Evolutionary conservation across 2,888 invertebrate genomes (phyloP).

Genomic region (Halocaridina rubra): DNA sequence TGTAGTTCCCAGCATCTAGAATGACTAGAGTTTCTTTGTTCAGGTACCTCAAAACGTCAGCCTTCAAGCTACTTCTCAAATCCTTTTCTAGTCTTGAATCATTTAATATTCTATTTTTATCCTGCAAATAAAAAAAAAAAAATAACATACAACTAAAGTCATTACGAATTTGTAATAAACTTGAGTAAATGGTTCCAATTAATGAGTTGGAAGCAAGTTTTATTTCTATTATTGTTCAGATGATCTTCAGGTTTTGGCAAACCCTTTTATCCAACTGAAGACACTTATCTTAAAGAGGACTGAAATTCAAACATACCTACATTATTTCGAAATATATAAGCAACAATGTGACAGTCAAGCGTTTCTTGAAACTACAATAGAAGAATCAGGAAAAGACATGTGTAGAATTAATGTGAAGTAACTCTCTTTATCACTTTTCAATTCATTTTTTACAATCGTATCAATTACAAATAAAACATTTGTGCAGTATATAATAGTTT

Average conservation of each 20-base stretch:
- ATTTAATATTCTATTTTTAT: constrained; percentile 25
- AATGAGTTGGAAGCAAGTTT: background rate
- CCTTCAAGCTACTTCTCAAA: constrained; percentile 50
- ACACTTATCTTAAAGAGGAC: background rate
- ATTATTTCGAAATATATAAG: no score
- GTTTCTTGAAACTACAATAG: no score
- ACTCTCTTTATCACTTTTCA: no score
- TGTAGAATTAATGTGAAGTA: no score
- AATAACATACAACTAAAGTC: background rate
- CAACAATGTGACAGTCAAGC: no score
- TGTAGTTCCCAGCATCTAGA: constrained; percentile 61
- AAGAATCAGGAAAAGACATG: no score
- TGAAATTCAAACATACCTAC: background rate
- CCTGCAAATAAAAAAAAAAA: background rate
- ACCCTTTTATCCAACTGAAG: background rate
- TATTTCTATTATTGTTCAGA: background rate
- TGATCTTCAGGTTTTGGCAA: background rate
- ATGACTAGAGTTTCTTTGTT: constrained; percentile 48
- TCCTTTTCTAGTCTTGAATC: constrained; percentile 52
- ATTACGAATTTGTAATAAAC: background rate
- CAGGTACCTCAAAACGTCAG: constrained; percentile 39
- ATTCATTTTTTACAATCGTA: no score
- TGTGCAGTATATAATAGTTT: no score
- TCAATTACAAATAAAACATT: no score
- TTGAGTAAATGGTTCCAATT: background rate